Evolutionary conservation across 2,797 vertebrate species (phyloP).

Genomic region (Heteromormyrus szaboi): DNA sequence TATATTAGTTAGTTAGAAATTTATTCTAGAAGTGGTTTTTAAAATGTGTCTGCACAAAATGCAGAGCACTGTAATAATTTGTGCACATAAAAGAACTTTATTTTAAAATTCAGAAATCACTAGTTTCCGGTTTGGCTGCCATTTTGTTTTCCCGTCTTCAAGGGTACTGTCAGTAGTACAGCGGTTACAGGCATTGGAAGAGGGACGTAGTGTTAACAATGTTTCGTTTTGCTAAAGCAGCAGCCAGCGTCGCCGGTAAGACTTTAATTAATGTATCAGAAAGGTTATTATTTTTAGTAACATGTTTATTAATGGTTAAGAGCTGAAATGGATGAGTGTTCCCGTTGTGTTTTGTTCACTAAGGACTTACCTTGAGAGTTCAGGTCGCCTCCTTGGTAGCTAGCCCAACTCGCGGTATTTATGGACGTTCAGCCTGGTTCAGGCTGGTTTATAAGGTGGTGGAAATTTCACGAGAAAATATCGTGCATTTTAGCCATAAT

Average conservation of each 20-base stretch:
- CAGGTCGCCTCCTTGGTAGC: neutral
- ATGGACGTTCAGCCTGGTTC: neutral
- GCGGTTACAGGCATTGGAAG: neutral
- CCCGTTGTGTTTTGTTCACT: neutral
- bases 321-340: neutral
- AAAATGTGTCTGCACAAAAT: neutral
- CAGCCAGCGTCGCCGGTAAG: conserved; percentile 56
- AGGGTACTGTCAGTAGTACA: conserved; percentile 51
- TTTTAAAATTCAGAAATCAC: neutral
- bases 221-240: conserved; percentile 61
- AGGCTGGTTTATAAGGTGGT: neutral
- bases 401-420: neutral
- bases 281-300: neutral
- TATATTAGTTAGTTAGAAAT: neutral
- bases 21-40: neutral
- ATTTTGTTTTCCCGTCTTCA: conserved; percentile 57
- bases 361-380: neutral
- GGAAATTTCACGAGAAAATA: neutral
- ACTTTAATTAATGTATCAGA: neutral
- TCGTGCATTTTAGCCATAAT: neutral
- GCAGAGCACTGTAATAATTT: neutral
- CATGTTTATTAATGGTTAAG: neutral
- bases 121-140: conserved; percentile 34
- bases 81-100: neutral
- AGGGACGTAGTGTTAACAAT: conserved; percentile 35